A percentile compares a stretch with the other conserved stretches of the same genome.
phyloP scores from a whole-genome alignment of 2,797 vertebrate species.

The Acridotheres tristis region DNA sequence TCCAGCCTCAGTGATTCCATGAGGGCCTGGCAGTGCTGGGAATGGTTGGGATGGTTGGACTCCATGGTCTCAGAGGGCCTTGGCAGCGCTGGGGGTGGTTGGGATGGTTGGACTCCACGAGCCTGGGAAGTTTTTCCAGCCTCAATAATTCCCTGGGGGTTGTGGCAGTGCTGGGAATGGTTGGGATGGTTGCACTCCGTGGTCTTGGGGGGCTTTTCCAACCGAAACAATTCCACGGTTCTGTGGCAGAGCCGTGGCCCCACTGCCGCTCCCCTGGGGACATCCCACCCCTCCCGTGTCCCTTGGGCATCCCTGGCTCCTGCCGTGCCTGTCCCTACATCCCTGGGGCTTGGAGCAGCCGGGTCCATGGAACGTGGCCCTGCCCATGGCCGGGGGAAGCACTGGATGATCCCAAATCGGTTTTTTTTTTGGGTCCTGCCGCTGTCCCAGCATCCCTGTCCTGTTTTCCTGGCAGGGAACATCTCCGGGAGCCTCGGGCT shows the following conservation, averaged over 20 bases:
- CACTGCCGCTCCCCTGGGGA: accelerated
- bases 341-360: not conserved
- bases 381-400: accelerated
- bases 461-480: not conserved
- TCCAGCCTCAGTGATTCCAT: not conserved
- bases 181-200: accelerated
- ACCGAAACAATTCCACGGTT: accelerated
- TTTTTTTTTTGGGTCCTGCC: not conserved
- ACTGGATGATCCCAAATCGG: accelerated
- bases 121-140: too few relatives aligned
- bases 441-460: not conserved
- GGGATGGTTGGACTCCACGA: too few relatives aligned
- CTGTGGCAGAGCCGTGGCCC: not conserved
- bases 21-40: too few relatives aligned
- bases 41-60: not conserved
- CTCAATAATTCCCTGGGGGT: too few relatives aligned
- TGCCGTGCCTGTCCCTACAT: not conserved
- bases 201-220: not conserved
- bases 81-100: too few relatives aligned
- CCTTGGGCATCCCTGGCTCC: accelerated
- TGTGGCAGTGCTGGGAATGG: not conserved
- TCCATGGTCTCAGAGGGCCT: not conserved
- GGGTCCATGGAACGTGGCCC: not conserved
- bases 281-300: not conserved
- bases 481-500: not conserved